Base-by-base conservation (phyloP, 2,797 vertebrate genomes). In the Okamejei kenojei region DNA sequence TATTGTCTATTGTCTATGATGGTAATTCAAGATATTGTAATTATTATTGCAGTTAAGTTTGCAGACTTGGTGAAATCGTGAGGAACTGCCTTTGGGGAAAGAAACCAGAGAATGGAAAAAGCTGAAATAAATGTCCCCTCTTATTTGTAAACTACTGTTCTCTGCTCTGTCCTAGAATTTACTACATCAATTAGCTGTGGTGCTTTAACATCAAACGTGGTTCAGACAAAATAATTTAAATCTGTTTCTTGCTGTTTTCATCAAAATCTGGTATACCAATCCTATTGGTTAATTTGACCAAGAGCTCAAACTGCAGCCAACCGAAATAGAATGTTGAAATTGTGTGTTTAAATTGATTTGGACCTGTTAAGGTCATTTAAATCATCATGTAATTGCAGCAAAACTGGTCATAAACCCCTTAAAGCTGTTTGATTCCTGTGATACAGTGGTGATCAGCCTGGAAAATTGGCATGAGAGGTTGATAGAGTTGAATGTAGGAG, bases 311-410 rank as follows among this genome's bases (percentile, higher is more conserved):
- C 26, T 32, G 15, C 45, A 92, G 38, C 10, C 45, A 76, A 54
- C 45, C 1, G 1, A 74, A 35, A 7, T 21, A 26, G 68, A 74
- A 45, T 23, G 19, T 92, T 74, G 11, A 74, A 73, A 76, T 76
- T 17, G 54, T 65, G 90, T 76, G 23, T 92, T 91, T 92, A 65
- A 74, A 76, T 92, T 23, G 35, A 35, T 54, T 91, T 54, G 45
- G 6, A 38, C n/a, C 71, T 92, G 15, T 54, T 91, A 17, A 90
- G 65, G 2, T 90, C 38, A 73, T 90, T 68, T 90, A 21, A 38
- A 13, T 91, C 13, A 23, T 92, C 11, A 15, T 54, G 23, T 11
- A 74, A 76, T 35, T 29, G 10, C 71, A 92, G 9, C 86, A 90
- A 68, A 71, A 7, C 86, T 15, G 35, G 23, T 26, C 26, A 65